Evolutionary conservation across 1,140 invertebrate genomes (phyloP).

Genomic region (Achroia grisella): DNA sequence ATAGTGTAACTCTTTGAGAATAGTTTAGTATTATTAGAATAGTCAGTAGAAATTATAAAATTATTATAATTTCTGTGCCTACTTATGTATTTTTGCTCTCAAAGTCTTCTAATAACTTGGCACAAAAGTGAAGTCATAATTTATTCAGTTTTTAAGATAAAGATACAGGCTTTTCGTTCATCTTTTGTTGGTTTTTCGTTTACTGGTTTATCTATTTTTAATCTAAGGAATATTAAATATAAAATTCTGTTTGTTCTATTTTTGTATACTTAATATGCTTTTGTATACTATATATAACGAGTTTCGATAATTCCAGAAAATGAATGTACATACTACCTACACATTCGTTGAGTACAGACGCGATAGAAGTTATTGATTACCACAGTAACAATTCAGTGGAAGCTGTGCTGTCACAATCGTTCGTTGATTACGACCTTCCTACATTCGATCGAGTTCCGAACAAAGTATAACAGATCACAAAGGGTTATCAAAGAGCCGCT

Average conservation of each 20-base stretch:
- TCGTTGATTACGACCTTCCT: constrained; percentile 37
- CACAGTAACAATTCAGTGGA: constrained; percentile 17
- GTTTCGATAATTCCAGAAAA: not conserved
- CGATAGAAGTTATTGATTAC: constrained; percentile 16
- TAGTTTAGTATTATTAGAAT: too few species aligned
- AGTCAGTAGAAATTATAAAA: too few species aligned
- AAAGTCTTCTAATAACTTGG: too few species aligned
- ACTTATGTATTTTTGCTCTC: too few species aligned
- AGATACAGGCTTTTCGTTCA: too few species aligned
- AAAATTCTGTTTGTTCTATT: not conserved
- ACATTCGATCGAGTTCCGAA: constrained; percentile 36
- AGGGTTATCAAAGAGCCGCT: constrained; percentile 45
- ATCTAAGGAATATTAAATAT: not conserved
- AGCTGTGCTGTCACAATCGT: constrained; percentile 24
- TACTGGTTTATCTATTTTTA: not conserved
- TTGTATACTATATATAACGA: not conserved
- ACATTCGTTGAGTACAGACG: not conserved
- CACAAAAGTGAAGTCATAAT: too few species aligned
- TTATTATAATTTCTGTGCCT: too few species aligned
- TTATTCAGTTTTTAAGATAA: too few species aligned
- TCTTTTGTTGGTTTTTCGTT: too few species aligned
- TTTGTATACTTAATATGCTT: not conserved
- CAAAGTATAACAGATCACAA: constrained; percentile 54
- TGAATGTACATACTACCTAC: not conserved
- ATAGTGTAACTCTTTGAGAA: too few species aligned